Conservation (phyloP, 2,888 invertebrate species). For the Leucozona laternaria region DNA sequence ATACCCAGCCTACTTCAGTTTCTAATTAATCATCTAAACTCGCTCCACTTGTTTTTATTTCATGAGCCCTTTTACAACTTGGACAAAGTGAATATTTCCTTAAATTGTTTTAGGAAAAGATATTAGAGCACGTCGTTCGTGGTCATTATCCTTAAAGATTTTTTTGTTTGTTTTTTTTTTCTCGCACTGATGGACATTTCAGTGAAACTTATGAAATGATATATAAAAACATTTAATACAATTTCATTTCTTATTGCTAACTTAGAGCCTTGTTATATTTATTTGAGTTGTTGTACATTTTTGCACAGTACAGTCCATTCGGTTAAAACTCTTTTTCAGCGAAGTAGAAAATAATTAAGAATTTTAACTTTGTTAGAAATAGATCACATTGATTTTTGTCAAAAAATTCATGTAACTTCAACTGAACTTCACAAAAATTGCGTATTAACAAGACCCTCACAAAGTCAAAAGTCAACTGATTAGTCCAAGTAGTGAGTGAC, state of each 20-base stretch:
- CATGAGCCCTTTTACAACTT: not conserved
- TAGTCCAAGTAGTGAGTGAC: too few species aligned
- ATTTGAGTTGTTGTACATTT: not conserved
- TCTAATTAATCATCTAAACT: not conserved
- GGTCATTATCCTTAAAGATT: not conserved
- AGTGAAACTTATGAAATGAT: not conserved
- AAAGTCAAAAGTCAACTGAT: too few species aligned
- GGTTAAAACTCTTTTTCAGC: too few species aligned
- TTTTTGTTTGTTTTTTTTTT: not conserved
- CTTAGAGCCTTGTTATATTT: not conserved
- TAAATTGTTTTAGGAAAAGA: slow-evolving; percentile 6
- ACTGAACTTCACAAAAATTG: too few species aligned
- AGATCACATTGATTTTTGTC: too few species aligned
- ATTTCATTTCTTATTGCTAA: slow-evolving; percentile 6
- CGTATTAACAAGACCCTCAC: too few species aligned
- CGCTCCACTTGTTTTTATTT: not conserved
- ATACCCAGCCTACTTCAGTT: too few species aligned
- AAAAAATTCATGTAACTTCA: too few species aligned
- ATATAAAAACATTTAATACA: not conserved
- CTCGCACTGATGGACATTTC: not conserved
- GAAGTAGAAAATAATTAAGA: too few species aligned
- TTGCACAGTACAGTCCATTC: not conserved
- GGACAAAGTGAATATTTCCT: not conserved
- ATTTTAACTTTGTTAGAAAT: too few species aligned
- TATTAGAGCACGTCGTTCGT: slow-evolving; percentile 14